Conservation (phyloP, 2,888 invertebrate species). For the Eupithecia vulgata region DNA sequence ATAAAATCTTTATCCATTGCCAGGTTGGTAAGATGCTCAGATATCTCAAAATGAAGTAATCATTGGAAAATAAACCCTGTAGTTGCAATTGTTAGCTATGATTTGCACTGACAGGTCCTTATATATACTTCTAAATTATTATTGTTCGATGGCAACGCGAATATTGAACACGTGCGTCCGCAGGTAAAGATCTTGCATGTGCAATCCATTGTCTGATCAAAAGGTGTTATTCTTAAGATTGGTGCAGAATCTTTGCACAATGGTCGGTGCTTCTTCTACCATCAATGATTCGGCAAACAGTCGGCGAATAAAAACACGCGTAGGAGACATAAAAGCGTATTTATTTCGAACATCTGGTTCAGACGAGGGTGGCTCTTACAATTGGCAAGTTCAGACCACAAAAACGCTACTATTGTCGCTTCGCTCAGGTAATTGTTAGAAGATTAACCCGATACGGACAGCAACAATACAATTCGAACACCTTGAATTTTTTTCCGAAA, state of each 20-base stretch:
- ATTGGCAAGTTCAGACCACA: slow-evolving; percentile 67
- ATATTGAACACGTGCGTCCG: slow-evolving; percentile 80
- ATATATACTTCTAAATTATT: slow-evolving; percentile 53
- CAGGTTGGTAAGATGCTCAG: slow-evolving; percentile 59
- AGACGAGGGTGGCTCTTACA: slow-evolving; percentile 60
- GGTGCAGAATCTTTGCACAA: slow-evolving; percentile 79
- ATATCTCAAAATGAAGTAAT: slow-evolving; percentile 41
- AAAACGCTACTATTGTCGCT: slow-evolving; percentile 70
- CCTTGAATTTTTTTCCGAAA: slow-evolving; percentile 69
- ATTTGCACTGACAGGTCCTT: slow-evolving; percentile 55
- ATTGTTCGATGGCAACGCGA: slow-evolving; percentile 68
- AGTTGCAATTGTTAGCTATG: slow-evolving; percentile 50
- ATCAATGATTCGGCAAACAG: slow-evolving; percentile 72
- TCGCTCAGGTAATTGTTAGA: slow-evolving; percentile 71
- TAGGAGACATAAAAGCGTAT: slow-evolving; percentile 75
- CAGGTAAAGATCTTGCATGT: slow-evolving; percentile 79
- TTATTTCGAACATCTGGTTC: slow-evolving; percentile 80
- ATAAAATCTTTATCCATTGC: slow-evolving; percentile 58
- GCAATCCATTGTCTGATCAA: slow-evolving; percentile 73
- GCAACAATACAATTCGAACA: slow-evolving; percentile 72
- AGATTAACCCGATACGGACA: slow-evolving; percentile 80
- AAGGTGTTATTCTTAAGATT: slow-evolving; percentile 72
- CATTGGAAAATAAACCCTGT: slow-evolving; percentile 57
- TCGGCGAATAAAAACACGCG: slow-evolving; percentile 72
- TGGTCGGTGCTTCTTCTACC: slow-evolving; percentile 65